A percentile compares a stretch with the other conserved stretches of the same genome.
phyloP scores from a whole-genome alignment of 1,140 invertebrate genomes.

The Temnothorax longispinosus region DNA sequence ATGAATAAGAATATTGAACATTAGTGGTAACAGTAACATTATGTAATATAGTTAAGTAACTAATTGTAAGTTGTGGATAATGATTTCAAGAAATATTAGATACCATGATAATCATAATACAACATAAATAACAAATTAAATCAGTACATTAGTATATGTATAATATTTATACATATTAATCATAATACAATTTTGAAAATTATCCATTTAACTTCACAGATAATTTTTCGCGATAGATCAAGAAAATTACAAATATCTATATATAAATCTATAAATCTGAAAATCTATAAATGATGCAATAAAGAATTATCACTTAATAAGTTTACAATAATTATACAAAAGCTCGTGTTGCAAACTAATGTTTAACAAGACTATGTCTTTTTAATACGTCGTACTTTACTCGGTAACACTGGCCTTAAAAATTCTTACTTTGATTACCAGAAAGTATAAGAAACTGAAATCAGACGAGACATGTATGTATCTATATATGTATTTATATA shows the following conservation, averaged over 20 bases:
- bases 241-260: background rate
- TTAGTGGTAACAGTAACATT: background rate
- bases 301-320: background rate
- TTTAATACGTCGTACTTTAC: slow-evolving; percentile 3
- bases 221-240: background rate
- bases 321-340: background rate
- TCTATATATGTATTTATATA: background rate
- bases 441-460: background rate
- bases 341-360: background rate
- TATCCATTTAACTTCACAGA: background rate
- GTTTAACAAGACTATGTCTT: slow-evolving; percentile 11
- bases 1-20: background rate
- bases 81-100: slow-evolving; percentile 26
- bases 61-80: background rate
- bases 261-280: background rate
- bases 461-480: background rate
- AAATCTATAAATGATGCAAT: background rate
- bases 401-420: slow-evolving; percentile 1
- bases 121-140: slow-evolving; percentile 34
- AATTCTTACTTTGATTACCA: background rate
- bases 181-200: background rate
- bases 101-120: background rate
- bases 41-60: background rate
- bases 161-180: background rate
- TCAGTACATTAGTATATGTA: background rate